Conservation (phyloP, 2,113 vertebrate species). For the Lophius piscatorius region DNA sequence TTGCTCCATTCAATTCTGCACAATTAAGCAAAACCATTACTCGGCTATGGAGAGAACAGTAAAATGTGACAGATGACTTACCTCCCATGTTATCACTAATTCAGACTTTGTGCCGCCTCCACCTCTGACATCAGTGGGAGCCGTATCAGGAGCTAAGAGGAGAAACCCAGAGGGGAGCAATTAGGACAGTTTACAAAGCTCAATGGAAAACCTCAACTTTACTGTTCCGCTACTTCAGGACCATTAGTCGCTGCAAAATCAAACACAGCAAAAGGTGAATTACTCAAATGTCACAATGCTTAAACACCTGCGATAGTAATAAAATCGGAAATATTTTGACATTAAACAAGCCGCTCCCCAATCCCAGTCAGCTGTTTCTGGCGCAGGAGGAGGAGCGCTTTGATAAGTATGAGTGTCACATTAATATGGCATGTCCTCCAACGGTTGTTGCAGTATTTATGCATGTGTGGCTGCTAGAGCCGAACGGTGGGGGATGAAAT, state of each 20-base stretch:
- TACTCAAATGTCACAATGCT: conserved; percentile 50
- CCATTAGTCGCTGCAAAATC: too few relatives aligned
- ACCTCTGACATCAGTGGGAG: conserved; percentile 92
- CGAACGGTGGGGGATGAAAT: too few relatives aligned
- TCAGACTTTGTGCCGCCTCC: conserved; percentile 96
- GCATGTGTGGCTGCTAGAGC: too few relatives aligned
- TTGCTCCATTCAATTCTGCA: conserved; percentile 76
- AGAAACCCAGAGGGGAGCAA: conserved; percentile 68
- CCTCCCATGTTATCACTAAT: conserved; percentile 98
- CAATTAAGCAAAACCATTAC: conserved; percentile 82
- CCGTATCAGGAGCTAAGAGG: conserved; percentile 88
- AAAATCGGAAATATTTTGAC: too few relatives aligned
- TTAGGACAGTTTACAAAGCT: conserved; percentile 67
- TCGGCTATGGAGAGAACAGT: conserved; percentile 59
- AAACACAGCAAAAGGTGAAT: conserved; percentile 28
- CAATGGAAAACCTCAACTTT: conserved; percentile 44
- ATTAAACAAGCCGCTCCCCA: too few relatives aligned
- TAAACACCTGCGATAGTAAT: too few relatives aligned
- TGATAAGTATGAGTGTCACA: conserved; percentile 46
- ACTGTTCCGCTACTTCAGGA: conserved; percentile 26
- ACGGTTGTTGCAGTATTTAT: conserved; percentile 24
- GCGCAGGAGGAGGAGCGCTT: too few relatives aligned
- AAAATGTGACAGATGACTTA: conserved; percentile 88
- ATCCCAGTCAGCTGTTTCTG: too few relatives aligned
- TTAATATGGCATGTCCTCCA: conserved; percentile 44